phyloP scores from a whole-genome alignment of 2,888 invertebrate genomes.

The Onchidella celtica region DNA sequence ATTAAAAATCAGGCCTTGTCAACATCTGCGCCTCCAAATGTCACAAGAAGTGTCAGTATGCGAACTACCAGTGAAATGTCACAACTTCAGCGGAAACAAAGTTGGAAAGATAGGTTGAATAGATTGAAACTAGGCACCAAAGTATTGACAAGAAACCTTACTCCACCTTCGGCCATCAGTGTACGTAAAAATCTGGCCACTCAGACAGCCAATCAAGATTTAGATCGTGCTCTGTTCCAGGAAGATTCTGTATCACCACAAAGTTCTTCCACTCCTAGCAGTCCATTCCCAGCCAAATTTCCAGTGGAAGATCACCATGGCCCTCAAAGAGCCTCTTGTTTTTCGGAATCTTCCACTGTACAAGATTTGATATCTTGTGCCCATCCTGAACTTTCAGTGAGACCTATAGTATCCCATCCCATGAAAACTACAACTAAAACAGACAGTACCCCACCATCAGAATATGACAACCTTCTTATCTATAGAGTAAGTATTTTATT shows the following conservation, averaged over 20 bases:
- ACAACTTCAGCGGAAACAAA: slow-evolving; percentile 42
- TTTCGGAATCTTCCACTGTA: slow-evolving; percentile 78
- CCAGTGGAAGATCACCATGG: slow-evolving; percentile 64
- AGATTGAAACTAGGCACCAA: slow-evolving; percentile 53
- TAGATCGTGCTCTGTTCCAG: slow-evolving; percentile 22
- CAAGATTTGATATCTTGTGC: slow-evolving; percentile 80
- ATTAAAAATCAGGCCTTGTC: not conserved
- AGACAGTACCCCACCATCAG: slow-evolving; percentile 72
- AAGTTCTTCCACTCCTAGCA: slow-evolving; percentile 34
- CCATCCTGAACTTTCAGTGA: slow-evolving; percentile 86
- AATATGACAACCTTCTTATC: slow-evolving; percentile 79
- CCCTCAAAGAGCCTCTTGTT: slow-evolving; percentile 55
- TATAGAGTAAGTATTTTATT: slow-evolving; percentile 53
- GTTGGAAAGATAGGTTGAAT: slow-evolving; percentile 52
- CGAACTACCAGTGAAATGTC: slow-evolving; percentile 48
- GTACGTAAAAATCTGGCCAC: slow-evolving; percentile 28
- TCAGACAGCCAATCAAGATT: not conserved
- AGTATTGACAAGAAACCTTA: slow-evolving; percentile 45
- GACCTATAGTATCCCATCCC: slow-evolving; percentile 77
- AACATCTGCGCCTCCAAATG: not conserved
- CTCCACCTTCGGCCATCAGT: slow-evolving; percentile 38
- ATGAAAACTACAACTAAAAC: slow-evolving; percentile 31
- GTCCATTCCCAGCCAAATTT: slow-evolving; percentile 66
- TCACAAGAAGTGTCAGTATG: slow-evolving; percentile 54
- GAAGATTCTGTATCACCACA: slow-evolving; percentile 36